Evolutionary conservation across 2,113 vertebrate genomes (phyloP).

Genomic region (Thamnaconus septentrionalis): DNA sequence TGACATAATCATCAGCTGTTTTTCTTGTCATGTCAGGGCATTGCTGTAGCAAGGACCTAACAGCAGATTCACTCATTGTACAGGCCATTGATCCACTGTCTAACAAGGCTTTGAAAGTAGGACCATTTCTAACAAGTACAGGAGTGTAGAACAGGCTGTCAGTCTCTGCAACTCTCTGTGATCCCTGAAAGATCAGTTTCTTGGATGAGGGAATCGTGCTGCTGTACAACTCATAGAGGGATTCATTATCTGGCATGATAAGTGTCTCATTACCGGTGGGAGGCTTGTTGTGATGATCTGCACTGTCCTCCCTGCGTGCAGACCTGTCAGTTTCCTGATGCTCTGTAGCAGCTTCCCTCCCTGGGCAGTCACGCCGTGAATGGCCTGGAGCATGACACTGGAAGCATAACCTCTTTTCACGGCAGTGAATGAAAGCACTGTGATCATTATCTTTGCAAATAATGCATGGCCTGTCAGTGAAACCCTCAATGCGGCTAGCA

Average conservation of each 20-base stretch:
- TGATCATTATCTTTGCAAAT: too few relatives aligned
- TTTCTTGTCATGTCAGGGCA: too few relatives aligned
- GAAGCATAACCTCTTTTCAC: too few relatives aligned
- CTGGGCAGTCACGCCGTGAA: constrained; percentile 9
- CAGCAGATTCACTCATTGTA: constrained; percentile 1
- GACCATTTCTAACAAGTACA: background rate
- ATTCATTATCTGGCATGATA: background rate
- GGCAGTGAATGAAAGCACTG: too few relatives aligned
- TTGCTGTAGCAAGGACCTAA: too few relatives aligned
- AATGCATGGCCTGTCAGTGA: too few relatives aligned
- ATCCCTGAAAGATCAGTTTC: background rate
- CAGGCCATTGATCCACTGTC: constrained; percentile 48
- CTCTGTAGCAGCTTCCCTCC: background rate
- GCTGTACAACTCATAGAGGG: background rate
- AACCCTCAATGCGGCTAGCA: too few relatives aligned
- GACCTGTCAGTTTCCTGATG: constrained; percentile 28
- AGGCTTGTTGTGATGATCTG: constrained; percentile 18
- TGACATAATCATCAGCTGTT: too few relatives aligned
- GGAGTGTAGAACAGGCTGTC: constrained; percentile 18
- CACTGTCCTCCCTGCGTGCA: constrained; percentile 22
- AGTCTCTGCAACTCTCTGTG: constrained; percentile 21
- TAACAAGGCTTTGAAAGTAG: constrained; percentile 32
- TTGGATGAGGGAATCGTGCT: background rate
- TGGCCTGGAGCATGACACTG: too few relatives aligned
- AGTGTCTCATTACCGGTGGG: constrained; percentile 8